A percentile compares a stretch with the other conserved stretches of the same genome.
Conservation (phyloP, 1,140 invertebrate species). For the Bathynomus jamesi region DNA sequence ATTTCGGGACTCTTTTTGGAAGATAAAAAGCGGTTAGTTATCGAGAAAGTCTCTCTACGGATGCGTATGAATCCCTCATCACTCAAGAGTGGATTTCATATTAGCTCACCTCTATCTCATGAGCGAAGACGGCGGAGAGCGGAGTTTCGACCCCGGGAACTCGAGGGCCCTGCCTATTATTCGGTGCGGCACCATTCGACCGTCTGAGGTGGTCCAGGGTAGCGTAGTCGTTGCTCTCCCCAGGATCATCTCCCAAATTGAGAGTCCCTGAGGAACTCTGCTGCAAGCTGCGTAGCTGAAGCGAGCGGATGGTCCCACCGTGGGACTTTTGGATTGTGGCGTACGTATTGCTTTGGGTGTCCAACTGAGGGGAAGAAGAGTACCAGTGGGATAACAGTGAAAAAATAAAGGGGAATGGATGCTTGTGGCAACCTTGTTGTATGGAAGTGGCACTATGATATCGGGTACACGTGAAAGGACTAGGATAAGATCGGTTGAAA, state of each 20-base stretch:
- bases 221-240: constrained; percentile 54
- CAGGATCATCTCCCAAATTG: constrained; percentile 43
- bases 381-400: constrained; percentile 4
- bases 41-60: not conserved
- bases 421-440: too few relatives aligned
- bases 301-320: constrained; percentile 45
- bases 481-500: too few relatives aligned
- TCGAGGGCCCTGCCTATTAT: constrained; percentile 24
- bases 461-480: too few relatives aligned
- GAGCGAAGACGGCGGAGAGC: constrained; percentile 8
- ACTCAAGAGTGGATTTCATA: not conserved
- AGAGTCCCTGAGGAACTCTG: constrained; percentile 26
- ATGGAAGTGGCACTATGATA: too few relatives aligned
- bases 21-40: not conserved
- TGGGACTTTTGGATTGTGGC: constrained; percentile 71
- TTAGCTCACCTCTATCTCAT: constrained; percentile 13
- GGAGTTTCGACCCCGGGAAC: constrained; percentile 36
- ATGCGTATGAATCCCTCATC: not conserved
- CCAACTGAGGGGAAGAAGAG: too few relatives aligned
- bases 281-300: constrained; percentile 37
- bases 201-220: constrained; percentile 47
- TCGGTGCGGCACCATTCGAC: not conserved
- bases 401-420: too few relatives aligned
- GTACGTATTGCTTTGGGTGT: constrained; percentile 59
- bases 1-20: constrained; percentile 14